A percentile compares a stretch with the other conserved stretches of the same genome.
These are phyloP conservation scores for Parambassis ranga DNA, from an alignment of 2,797 vertebrate species.

Conservation along the genomic window DNA sequence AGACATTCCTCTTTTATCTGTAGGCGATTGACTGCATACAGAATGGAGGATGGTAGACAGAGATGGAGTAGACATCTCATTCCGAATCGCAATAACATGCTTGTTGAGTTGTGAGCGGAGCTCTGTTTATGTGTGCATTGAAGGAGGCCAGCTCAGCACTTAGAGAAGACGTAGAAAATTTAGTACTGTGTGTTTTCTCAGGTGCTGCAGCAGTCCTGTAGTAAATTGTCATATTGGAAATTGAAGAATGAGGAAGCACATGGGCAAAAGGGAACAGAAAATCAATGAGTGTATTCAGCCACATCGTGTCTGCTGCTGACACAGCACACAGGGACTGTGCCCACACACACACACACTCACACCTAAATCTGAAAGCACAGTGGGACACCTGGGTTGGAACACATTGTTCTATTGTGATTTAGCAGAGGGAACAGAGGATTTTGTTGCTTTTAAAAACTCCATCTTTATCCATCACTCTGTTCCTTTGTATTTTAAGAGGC, in stretches of 20 bases:
- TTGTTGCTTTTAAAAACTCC: background rate
- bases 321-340: slow-evolving; percentile 10
- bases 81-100: slow-evolving; percentile 21
- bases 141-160: slow-evolving; percentile 31
- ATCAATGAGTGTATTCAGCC: slow-evolving; percentile 67
- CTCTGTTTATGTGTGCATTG: background rate
- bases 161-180: slow-evolving; percentile 11
- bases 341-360: slow-evolving; percentile 1
- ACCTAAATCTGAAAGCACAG: background rate
- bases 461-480: background rate
- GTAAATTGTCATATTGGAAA: slow-evolving; percentile 45
- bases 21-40: background rate
- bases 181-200: slow-evolving; percentile 25
- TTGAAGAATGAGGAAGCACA: slow-evolving; percentile 45
- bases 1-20: slow-evolving; percentile 31
- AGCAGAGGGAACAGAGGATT: slow-evolving; percentile 11
- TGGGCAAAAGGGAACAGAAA: slow-evolving; percentile 55
- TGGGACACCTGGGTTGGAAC: slow-evolving; percentile 15
- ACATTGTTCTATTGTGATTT: slow-evolving; percentile 25
- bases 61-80: slow-evolving; percentile 11
- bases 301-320: slow-evolving; percentile 48
- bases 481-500: slow-evolving; percentile 2
- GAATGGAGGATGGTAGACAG: background rate
- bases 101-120: background rate
- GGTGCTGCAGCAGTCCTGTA: slow-evolving; percentile 16